phyloP scores from a whole-genome alignment of 2,888 invertebrate species.

The Trisateles emortualis region DNA sequence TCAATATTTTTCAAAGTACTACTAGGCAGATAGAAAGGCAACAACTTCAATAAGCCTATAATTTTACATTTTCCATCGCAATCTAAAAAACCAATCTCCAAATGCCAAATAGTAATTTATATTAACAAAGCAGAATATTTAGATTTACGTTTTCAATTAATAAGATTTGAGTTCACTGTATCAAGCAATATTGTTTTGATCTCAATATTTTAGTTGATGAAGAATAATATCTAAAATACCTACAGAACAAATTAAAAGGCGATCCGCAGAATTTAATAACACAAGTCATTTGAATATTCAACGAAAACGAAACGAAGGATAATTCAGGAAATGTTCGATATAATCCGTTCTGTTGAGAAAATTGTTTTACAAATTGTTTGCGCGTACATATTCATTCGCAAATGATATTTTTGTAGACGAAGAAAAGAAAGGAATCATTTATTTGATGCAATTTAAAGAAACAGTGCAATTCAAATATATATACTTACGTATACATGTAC shows the following conservation, averaged over 20 bases:
- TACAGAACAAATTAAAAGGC: constrained; percentile 50
- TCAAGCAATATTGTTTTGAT: constrained; percentile 27
- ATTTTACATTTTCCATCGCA: neutral
- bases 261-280: constrained; percentile 59
- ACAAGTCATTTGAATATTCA: constrained; percentile 60
- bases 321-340: constrained; percentile 53
- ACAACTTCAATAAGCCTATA: too few species aligned
- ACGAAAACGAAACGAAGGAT: constrained; percentile 45
- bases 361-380: constrained; percentile 44
- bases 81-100: neutral
- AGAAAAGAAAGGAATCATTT: too few species aligned
- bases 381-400: constrained; percentile 1
- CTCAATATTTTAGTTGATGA: constrained; percentile 23
- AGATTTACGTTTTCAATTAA: constrained; percentile 27
- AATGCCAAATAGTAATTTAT: neutral
- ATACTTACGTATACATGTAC: too few species aligned
- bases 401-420: constrained; percentile 18
- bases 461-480: too few species aligned
- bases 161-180: constrained; percentile 6
- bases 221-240: constrained; percentile 21
- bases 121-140: constrained; percentile 10
- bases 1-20: too few species aligned
- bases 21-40: too few species aligned
- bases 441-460: too few species aligned
- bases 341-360: constrained; percentile 48